Evolutionary conservation across 2,113 vertebrate genomes (phyloP), one percentile per base, ranked within the genome.

Genomic region (Gadus macrocephalus): DNA sequence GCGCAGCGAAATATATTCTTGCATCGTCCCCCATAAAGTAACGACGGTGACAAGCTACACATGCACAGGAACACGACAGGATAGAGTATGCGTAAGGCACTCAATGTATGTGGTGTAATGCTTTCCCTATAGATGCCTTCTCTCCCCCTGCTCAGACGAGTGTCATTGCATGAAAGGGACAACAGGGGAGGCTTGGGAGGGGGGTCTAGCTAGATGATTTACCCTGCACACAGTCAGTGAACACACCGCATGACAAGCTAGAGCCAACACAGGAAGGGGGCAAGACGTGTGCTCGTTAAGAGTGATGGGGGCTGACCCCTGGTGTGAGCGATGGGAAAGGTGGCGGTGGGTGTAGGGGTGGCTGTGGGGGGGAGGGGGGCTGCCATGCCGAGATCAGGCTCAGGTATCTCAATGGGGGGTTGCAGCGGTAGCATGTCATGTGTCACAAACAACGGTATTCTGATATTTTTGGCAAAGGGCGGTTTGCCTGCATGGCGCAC

Each of bases 401-500:
- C 86, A 87, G 86, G 90, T 90, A 87, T 86, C 81, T 81, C 81
- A 63, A 80, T 72, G 62, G 81, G 82, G 74, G 70, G 67, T 77
- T 80, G 83, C 78, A 81, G 75, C 53, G 66, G 77, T 70, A 82
- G 82, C 84, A 87, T 83, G 81, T 78, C 81, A 75, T 80, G 77
- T 75, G 75, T 82, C 79, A 76, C 79, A 82, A 87, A 85, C 81
- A 63, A 84, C 79, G 82, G 89, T 88, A 81, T 85, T 83, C 83
- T 80, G 69, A 74, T 81, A 73, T 81, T 83, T 84, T 77, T 80
- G 78, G 81, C 80, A 83, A 84, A 83, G 58, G 31, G 67, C 25
- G 60, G 63, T 62, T 5, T 20, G 58, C 67, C 66, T 68, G n/a
- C 64, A 78, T 79, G 83, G 86, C 82, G 87, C 83, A 72, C 75